Base-by-base conservation (phyloP, 2,797 vertebrate species). In the Danio jaintianensis region DNA sequence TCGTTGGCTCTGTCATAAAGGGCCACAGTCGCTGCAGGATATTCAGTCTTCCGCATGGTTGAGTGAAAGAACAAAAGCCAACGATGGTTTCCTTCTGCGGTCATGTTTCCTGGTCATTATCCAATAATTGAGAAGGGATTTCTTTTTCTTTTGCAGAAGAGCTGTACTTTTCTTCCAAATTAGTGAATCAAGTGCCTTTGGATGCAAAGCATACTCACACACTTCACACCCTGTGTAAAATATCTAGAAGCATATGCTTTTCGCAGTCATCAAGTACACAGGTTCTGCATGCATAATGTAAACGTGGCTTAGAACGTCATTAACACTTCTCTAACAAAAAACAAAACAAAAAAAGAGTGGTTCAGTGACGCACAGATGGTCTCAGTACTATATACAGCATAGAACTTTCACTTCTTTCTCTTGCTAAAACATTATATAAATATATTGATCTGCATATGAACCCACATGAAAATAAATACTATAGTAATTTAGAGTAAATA, bases 51-150 rank as follows among this genome's bases (percentile, higher is more conserved):
- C 66, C 6, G 13, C 13, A 22, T 48, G 29, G 16, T 47, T 7
- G 6, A 40, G 16, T 11, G 62, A 43, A 4, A 11, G 40, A 74
- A 47, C 48, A 29, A 40, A 64, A 68, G 38, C 7, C 4, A 15
- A 20, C 2, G 15, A n/a, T 7, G 29, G 15, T 52, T 50, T 73
- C 16, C 50, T 48, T 81, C 61, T 36, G 45, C 45, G 15, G 75
- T 42, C 69, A 50, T 36, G 53, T 66, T 73, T 78, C 69, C 56
- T 18, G 62, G 47, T 79, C 77, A 79, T 79, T 70, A 79, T 66
- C 81, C 75, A 78, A 67, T 53, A 45, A 66, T 6, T 29, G 43
- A 42, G 59, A 52, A 11, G 45, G 15, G 48, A 13, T 13, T 5
- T 29, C 29, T 29, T 29, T n/a, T 62, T 40, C 50, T 69, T 78